Conservation (phyloP, 2,113 vertebrate species). For the Mixornis gularis region DNA sequence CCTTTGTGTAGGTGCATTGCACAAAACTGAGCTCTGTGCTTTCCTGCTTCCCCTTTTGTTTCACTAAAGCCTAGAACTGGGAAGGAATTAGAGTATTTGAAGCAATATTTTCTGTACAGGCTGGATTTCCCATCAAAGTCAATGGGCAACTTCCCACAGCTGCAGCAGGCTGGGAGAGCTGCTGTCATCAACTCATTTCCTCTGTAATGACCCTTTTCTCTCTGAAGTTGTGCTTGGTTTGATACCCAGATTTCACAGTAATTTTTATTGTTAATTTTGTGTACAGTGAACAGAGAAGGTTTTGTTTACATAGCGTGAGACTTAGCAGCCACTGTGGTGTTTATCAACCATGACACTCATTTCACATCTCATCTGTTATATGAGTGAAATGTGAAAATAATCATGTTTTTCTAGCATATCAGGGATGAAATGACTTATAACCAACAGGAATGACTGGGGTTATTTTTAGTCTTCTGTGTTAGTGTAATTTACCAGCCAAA, state of each 20-base stretch:
- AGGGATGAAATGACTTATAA: neutral
- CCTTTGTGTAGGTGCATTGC: neutral
- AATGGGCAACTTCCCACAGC: neutral
- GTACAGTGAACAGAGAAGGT: constrained; percentile 9
- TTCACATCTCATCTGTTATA: constrained; percentile 53
- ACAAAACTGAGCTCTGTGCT: neutral
- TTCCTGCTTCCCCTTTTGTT: neutral
- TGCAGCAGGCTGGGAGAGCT: neutral
- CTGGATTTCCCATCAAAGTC: neutral
- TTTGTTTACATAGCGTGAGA: constrained; percentile 47
- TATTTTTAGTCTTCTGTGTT: neutral
- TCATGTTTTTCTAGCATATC: neutral
- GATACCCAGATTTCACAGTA: neutral
- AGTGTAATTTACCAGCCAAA: neutral
- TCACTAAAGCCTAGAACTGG: neutral
- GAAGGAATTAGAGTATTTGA: neutral
- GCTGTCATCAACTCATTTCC: neutral
- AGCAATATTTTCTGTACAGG: neutral
- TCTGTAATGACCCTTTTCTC: neutral
- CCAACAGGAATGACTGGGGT: neutral
- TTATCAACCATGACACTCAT: constrained; percentile 50
- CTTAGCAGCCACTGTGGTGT: constrained; percentile 3
- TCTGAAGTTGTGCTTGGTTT: neutral
- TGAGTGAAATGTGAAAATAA: constrained; percentile 52
- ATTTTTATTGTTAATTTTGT: constrained; percentile 57